Evolutionary conservation across 2,888 invertebrate genomes (phyloP), one percentile per base, ranked within the genome.

Genomic region (Melikaiella ostensackeni): DNA sequence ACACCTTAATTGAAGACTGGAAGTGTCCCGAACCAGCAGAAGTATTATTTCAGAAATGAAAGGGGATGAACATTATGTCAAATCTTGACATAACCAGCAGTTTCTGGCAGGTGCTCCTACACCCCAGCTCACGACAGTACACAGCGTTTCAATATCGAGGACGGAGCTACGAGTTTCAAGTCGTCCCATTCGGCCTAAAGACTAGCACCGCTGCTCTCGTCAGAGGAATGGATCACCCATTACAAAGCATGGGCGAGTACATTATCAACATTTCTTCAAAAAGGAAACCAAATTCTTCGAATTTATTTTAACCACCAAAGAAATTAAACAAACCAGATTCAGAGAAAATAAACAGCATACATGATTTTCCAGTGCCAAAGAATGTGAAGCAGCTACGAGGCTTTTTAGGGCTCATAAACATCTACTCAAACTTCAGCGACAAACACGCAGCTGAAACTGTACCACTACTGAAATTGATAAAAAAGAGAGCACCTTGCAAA

Each of bases 191-290:
- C 33, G 33, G 33, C 5, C 7, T 33, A 1, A 33, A 33, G 7
- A 33, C 33, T 5, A 33, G 33, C 33, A 66, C n/a, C 1, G 46
- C 46, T 0, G 46, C 46, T 1, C 33, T 33, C 8, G 30, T 30
- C 0, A 42, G 42, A 50, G 70, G 70, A 11, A 2, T 70, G 4
- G 70, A 70, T 13, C 19, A 50, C 2, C 50, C 9, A 5, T 11
- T 70, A 6, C 21, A 30, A 30, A 50, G 50, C 1, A 24, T 70
- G 1, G 50, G 50, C 1, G 70, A 70, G 0, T 2, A 50, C 19
- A 21, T 27, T 7, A 50, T 70, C 6, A 46, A 24, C 11, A 33
- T 7, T 95, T 91, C 0, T 98, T n/a, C 0, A 33, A 57, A 27
- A 27, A 75, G 8, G 16, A 50, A 16, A 33, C 50, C 1, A 61